Conservation (phyloP, 2,888 invertebrate species). For the Anoncus sp. region DNA sequence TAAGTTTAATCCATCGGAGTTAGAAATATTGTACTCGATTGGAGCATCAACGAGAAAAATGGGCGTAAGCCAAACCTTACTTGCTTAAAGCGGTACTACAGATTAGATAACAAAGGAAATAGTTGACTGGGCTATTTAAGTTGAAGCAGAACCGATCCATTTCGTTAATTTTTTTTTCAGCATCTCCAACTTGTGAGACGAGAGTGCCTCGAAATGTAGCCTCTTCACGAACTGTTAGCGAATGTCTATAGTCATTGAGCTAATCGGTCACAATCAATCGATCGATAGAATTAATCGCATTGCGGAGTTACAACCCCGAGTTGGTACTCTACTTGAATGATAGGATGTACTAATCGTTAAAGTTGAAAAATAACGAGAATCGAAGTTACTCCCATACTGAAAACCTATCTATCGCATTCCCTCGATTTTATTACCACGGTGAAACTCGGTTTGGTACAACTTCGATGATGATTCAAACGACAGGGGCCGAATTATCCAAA, state of each 20-base stretch:
- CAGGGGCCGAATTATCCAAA: slow-evolving; percentile 45
- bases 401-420: slow-evolving; percentile 17
- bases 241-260: slow-evolving; percentile 47
- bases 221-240: slow-evolving; percentile 6
- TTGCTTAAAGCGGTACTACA: slow-evolving; percentile 28
- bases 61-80: slow-evolving; percentile 10
- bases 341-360: slow-evolving; percentile 47
- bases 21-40: slow-evolving; percentile 30
- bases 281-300: slow-evolving; percentile 42
- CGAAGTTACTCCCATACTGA: slow-evolving; percentile 7
- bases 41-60: slow-evolving; percentile 17
- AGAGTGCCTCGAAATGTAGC: slow-evolving; percentile 7
- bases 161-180: neutral
- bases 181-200: neutral
- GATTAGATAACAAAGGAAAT: slow-evolving; percentile 43
- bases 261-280: slow-evolving; percentile 45
- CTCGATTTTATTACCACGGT: slow-evolving; percentile 11
- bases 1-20: slow-evolving; percentile 9
- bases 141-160: slow-evolving; percentile 17
- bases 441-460: slow-evolving; percentile 23
- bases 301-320: slow-evolving; percentile 3
- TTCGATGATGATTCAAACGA: slow-evolving; percentile 32
- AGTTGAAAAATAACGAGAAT: slow-evolving; percentile 50
- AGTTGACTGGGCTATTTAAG: slow-evolving; percentile 29
- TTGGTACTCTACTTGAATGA: slow-evolving; percentile 14